Percentiles rank a stretch among this genome's conserved stretches.
Evolutionary conservation across 2,888 invertebrate species (phyloP).

Genomic region (Acrobasis suavella): DNA sequence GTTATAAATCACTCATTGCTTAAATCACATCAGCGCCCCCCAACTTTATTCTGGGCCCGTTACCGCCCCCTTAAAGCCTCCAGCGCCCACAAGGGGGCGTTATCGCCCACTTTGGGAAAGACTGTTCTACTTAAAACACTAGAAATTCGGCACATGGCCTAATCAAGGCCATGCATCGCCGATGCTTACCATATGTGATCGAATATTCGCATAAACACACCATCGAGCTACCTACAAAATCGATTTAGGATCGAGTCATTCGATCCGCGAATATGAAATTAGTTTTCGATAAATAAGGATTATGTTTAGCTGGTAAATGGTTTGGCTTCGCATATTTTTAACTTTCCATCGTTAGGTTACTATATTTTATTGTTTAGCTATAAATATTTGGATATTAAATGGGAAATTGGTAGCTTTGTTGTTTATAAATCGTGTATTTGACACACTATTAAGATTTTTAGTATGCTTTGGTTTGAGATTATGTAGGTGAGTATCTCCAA

Average conservation of each 20-base stretch:
- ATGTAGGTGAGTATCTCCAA: too few relatives aligned
- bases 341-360: slow-evolving; percentile 14
- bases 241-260: slow-evolving; percentile 11
- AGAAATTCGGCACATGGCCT: not conserved
- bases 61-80: too few relatives aligned
- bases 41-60: too few relatives aligned
- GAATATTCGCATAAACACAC: not conserved
- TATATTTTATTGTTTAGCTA: slow-evolving; percentile 12
- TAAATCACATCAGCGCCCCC: too few relatives aligned
- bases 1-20: too few relatives aligned
- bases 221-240: not conserved
- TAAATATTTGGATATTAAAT: slow-evolving; percentile 11
- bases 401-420: not conserved
- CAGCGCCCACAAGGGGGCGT: too few relatives aligned
- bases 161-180: not conserved
- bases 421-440: slow-evolving; percentile 3
- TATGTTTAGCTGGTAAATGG: not conserved
- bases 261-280: slow-evolving; percentile 12
- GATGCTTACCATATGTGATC: not conserved
- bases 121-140: too few relatives aligned
- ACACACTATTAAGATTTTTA: not conserved
- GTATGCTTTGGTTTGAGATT: too few relatives aligned
- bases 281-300: slow-evolving; percentile 15
- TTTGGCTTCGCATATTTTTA: slow-evolving; percentile 11
- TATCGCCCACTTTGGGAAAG: too few relatives aligned